These are phyloP conservation scores for Celastrina argiolus DNA, from an alignment of 2,888 invertebrate species.

Conservation along the genomic window DNA sequence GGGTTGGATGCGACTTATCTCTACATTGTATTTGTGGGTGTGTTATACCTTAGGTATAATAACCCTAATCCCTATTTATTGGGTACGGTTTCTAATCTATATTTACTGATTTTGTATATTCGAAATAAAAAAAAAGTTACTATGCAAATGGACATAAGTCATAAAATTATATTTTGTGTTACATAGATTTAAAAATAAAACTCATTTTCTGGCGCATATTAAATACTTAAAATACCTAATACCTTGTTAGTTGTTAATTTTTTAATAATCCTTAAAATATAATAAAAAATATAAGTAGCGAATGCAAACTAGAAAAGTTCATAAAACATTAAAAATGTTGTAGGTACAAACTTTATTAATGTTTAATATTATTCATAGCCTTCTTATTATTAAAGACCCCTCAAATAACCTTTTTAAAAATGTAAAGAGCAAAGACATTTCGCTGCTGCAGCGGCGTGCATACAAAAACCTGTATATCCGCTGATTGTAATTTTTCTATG, in stretches of 20 bases:
- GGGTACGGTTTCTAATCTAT: neutral
- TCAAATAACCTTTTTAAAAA: neutral
- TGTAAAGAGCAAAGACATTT: conserved; percentile 14
- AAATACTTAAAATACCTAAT: no score
- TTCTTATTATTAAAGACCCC: no score
- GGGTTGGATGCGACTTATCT: neutral
- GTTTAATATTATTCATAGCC: no score
- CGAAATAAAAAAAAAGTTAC: neutral
- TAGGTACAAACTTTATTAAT: no score
- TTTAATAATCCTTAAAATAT: no score
- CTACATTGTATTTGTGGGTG: neutral
- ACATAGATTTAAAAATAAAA: no score
- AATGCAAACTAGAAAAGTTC: no score
- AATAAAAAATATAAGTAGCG: no score
- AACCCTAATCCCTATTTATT: neutral
- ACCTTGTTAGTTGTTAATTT: no score
- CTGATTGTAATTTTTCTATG: conserved; percentile 37
- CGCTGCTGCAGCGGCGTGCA: conserved; percentile 25
- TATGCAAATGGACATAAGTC: neutral
- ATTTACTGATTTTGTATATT: neutral
- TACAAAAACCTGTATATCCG: conserved; percentile 32
- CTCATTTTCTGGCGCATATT: no score
- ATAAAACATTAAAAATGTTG: no score
- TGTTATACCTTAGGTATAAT: neutral
- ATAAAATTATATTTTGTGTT: neutral